These are phyloP conservation scores for Cyrtorhinus lividipennis DNA, from an alignment of 1,140 invertebrate genomes.

Conservation along the genomic window DNA sequence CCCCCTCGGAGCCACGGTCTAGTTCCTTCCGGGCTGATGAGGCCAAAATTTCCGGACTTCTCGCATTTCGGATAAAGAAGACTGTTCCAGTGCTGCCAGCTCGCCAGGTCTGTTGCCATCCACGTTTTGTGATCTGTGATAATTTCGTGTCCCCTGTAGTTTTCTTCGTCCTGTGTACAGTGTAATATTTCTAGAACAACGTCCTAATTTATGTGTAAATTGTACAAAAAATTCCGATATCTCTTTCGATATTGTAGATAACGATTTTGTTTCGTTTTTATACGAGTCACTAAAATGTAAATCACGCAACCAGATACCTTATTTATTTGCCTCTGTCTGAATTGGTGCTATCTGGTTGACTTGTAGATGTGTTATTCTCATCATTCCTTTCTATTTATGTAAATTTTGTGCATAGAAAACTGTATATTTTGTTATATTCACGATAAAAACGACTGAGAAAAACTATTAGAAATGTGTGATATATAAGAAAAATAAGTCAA, in stretches of 20 bases:
- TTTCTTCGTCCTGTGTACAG: not conserved
- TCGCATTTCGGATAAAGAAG: not conserved
- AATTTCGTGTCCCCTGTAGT: constrained; percentile 5
- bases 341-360: constrained; percentile 18
- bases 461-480: constrained; percentile 18
- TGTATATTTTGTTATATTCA: constrained; percentile 15
- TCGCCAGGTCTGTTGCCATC: not conserved
- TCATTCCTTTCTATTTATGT: constrained; percentile 5
- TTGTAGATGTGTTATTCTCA: not conserved
- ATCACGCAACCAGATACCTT: constrained; percentile 14
- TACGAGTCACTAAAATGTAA: constrained; percentile 18
- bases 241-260: not conserved
- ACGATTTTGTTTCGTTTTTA: not conserved
- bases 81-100: not conserved
- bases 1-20: constrained; percentile 1
- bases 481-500: constrained; percentile 21
- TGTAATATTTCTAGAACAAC: constrained; percentile 10
- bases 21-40: too few relatives aligned
- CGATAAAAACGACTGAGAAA: constrained; percentile 20
- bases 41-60: not conserved
- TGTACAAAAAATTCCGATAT: not conserved
- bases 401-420: constrained; percentile 15
- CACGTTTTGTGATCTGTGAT: constrained; percentile 18
- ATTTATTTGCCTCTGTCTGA: not conserved
- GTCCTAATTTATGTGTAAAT: constrained; percentile 11